These are phyloP conservation scores for Poecilia picta DNA, from an alignment of 2,797 vertebrate species.

Conservation along the genomic window DNA sequence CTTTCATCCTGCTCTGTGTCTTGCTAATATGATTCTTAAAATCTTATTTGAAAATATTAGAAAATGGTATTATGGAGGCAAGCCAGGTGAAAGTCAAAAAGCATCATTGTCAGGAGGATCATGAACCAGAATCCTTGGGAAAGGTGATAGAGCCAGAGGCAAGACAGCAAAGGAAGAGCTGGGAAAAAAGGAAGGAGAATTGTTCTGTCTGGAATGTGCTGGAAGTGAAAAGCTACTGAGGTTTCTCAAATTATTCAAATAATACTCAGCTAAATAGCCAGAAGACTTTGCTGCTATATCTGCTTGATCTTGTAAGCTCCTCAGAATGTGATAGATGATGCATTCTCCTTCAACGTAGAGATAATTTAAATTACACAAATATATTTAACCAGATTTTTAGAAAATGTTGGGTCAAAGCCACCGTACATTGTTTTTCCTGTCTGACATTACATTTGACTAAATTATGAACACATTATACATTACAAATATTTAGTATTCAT, in stretches of 20 bases:
- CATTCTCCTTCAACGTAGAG: not conserved
- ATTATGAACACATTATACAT: no score
- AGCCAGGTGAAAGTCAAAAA: constrained; percentile 21
- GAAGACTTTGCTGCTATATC: not conserved
- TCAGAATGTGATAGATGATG: not conserved
- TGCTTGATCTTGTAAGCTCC: not conserved
- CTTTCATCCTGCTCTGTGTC: not conserved
- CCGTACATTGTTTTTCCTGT: not conserved
- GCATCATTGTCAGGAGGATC: constrained; percentile 29
- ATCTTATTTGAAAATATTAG: constrained; percentile 6
- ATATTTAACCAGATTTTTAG: not conserved
- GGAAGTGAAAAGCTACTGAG: constrained; percentile 4
- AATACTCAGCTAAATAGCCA: constrained; percentile 9
- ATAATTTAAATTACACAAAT: not conserved
- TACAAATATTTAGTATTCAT: no score
- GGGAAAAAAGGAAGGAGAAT: constrained; percentile 20
- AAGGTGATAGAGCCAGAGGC: constrained; percentile 42
- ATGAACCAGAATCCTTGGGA: constrained; percentile 36
- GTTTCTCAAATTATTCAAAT: not conserved
- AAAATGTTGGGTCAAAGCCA: not conserved
- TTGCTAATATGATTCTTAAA: not conserved
- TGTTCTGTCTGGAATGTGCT: constrained; percentile 25
- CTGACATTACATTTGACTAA: not conserved
- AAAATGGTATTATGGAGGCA: constrained; percentile 15
- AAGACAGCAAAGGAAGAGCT: not conserved